Evolutionary conservation across 2,113 vertebrate genomes (phyloP).

Genomic region (Crypturellus undulatus): DNA sequence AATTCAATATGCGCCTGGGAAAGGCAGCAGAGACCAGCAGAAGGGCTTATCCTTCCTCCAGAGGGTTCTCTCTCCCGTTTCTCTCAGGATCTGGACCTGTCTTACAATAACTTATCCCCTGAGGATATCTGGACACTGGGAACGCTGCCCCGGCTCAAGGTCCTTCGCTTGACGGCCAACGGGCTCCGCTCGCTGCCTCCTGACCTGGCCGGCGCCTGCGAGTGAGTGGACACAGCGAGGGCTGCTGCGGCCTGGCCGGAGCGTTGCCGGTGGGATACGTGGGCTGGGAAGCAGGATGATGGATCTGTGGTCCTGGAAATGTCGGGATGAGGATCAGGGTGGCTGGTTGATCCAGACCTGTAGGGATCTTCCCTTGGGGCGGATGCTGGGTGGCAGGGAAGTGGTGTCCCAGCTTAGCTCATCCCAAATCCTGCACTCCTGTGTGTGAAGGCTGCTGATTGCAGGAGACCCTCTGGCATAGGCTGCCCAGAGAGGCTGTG

Average conservation of each 20-base stretch:
- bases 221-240: constrained; percentile 42
- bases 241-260: rapidly evolving
- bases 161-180: constrained; percentile 86
- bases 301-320: neutral
- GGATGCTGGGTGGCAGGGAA: neutral
- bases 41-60: neutral
- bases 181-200: constrained; percentile 80
- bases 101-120: constrained; percentile 83
- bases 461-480: no score
- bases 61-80: neutral
- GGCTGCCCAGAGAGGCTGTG: no score
- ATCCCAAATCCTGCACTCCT: no score
- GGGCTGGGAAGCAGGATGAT: neutral
- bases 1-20: neutral
- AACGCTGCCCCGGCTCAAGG: constrained; percentile 80
- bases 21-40: neutral
- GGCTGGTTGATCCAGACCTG: neutral
- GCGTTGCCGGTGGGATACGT: rapidly evolving
- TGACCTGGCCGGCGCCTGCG: constrained; percentile 65
- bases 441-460: no score
- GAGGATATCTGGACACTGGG: constrained; percentile 77
- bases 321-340: rapidly evolving
- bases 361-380: neutral
- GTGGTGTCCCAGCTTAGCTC: neutral
- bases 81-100: constrained; percentile 85